Percentiles rank a stretch among this genome's conserved stretches.
Evolutionary conservation across 2,113 vertebrate species (phyloP).

Genomic region (Laterallus jamaicensis): DNA sequence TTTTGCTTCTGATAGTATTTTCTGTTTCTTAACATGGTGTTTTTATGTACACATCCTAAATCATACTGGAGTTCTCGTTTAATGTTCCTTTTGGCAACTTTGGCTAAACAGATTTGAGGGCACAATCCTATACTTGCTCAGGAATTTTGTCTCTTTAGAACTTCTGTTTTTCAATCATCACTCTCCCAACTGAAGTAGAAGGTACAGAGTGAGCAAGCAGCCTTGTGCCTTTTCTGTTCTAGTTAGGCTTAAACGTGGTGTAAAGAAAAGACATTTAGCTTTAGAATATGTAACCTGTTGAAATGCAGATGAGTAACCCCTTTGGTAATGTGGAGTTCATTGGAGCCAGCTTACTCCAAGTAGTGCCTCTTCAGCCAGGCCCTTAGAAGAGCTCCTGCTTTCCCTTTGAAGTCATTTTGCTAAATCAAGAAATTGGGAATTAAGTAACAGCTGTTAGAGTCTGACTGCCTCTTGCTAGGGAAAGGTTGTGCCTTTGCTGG

Average conservation of each 20-base stretch:
- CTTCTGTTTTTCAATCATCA: background rate
- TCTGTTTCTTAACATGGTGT: background rate
- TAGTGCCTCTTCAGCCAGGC: background rate
- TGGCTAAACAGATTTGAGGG: background rate
- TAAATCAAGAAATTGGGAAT: background rate
- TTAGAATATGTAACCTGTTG: background rate
- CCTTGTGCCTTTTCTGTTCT: background rate
- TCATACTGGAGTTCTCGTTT: background rate
- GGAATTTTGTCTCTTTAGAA: background rate
- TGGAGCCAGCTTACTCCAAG: background rate
- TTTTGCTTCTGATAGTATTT: background rate
- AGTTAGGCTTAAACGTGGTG: background rate
- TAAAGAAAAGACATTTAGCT: background rate
- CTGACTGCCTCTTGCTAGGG: background rate
- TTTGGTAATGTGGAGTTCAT: background rate
- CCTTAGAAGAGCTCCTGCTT: background rate
- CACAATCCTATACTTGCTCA: background rate
- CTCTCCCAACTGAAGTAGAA: background rate
- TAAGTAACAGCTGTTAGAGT: background rate
- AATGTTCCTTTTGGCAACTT: background rate
- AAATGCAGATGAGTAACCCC: background rate
- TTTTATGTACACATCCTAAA: background rate
- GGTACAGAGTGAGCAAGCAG: background rate
- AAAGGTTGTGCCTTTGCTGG: background rate
- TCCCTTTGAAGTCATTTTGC: background rate